Base-by-base conservation (phyloP, 1,140 invertebrate genomes). In the Tribolium madens region DNA sequence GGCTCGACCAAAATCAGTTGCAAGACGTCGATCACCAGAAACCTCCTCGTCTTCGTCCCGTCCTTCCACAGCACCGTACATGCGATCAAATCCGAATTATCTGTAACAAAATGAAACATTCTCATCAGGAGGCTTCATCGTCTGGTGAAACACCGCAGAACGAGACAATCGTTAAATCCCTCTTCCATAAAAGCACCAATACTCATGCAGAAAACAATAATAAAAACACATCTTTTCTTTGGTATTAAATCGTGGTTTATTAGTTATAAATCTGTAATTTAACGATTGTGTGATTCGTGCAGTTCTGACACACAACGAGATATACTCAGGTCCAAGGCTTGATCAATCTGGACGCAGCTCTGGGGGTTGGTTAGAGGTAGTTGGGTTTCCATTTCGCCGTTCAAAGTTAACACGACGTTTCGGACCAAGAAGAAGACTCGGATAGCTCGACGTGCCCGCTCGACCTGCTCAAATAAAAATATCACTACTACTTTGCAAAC, bases 1-100 rank as follows among this genome's bases (percentile, higher is more conserved):
- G 98, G 98, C 86, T 99, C 97, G 0, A 99, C 97, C 0, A 99
- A 89, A 69, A 99, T 98, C 53, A 99, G 88, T 85, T 99, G 98
- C 13, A 97, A 89, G 2, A 93, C 90, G 85, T 99, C 97, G 46
- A 99, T 98, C 0, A 98, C 98, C 14, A 99, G 87, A 86, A 99
- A 99, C 12, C 97, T 88, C 10, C 96, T 89, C 48, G 95, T 94
- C 88, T 96, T 97, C 53, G 92, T 92, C 77, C 95, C 95, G 84
- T 99, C 96, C 87, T 95, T 94, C 80, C 92, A 92, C 10, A 96
- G 91, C 7, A 99, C 96, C 15, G 95, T 97, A 84, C 98, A 99
- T 0, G 96, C 95, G 82, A 99, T 97, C 31, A 99, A 88, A 87
- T 99, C 98, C 80, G 96, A 97, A 86, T 99, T 98, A 86, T 98